Conservation (phyloP, 2,797 vertebrate species). For the Artibeus lituratus region DNA sequence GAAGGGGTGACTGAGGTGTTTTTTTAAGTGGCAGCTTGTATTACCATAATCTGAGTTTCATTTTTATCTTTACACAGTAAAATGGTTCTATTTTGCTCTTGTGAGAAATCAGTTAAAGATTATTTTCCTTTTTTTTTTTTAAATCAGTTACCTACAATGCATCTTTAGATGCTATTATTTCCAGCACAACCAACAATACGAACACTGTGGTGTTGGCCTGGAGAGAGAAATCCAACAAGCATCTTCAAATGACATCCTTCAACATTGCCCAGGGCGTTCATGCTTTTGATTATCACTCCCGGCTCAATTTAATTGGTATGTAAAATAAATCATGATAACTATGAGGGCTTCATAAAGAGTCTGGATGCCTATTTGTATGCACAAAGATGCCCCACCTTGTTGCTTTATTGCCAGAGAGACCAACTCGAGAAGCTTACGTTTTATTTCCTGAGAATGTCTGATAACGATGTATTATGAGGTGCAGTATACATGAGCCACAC, state of each 20-base stretch:
- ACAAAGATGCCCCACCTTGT: constrained; percentile 31
- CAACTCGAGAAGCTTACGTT: constrained; percentile 37
- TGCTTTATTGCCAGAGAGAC: constrained; percentile 52
- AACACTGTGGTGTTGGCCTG: constrained; percentile 84
- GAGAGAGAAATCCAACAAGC: constrained; percentile 81
- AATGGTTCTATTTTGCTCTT: not conserved
- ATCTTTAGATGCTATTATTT: constrained; percentile 86
- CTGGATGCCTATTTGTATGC: constrained; percentile 30
- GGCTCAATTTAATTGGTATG: constrained; percentile 87
- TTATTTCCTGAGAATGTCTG: constrained; percentile 45
- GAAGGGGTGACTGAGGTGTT: not conserved
- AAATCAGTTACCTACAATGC: constrained; percentile 81
- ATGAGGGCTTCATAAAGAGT: constrained; percentile 40
- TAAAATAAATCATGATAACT: constrained; percentile 64
- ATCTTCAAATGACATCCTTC: constrained; percentile 80
- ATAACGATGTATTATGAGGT: constrained; percentile 49
- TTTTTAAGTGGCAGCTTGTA: not conserved
- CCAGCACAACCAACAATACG: constrained; percentile 81
- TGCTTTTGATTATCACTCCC: constrained; percentile 84
- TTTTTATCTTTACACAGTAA: not conserved
- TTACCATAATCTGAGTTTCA: not conserved
- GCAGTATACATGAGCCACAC: not conserved
- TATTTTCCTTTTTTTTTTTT: constrained; percentile 21
- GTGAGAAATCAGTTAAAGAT: not conserved
- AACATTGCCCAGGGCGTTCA: constrained; percentile 82